A percentile compares a stretch with the other conserved stretches of the same genome.
These are phyloP conservation scores for Frankliniella intonsa DNA, from an alignment of 2,888 invertebrate species.

Conservation along the genomic window DNA sequence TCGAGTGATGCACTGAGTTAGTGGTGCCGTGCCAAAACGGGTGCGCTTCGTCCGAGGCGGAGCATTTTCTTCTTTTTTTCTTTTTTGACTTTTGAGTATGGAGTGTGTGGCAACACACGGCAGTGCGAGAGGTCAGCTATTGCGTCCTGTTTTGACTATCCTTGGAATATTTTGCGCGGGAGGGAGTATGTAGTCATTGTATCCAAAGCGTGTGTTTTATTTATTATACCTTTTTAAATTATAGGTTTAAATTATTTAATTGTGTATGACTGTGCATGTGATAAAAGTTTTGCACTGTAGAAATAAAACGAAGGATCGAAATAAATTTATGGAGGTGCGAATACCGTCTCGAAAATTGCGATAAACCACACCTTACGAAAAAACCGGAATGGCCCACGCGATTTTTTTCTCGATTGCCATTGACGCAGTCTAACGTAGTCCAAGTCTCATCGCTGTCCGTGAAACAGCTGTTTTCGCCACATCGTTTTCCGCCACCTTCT, in stretches of 20 bases:
- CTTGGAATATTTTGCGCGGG: too few species aligned
- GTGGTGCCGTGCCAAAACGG: too few species aligned
- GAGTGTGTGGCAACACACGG: background rate
- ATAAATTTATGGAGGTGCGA: background rate
- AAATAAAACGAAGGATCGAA: too few species aligned
- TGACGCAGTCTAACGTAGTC: background rate
- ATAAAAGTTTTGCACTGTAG: background rate
- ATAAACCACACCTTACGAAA: background rate
- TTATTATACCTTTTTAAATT: background rate
- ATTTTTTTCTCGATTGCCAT: background rate
- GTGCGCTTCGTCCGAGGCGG: too few species aligned
- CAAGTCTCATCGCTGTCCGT: background rate
- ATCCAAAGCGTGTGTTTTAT: background rate
- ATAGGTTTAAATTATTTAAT: background rate
- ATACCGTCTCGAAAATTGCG: too few species aligned
- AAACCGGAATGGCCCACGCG: background rate
- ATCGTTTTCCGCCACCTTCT: too few species aligned
- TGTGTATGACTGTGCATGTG: background rate
- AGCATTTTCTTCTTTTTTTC: background rate
- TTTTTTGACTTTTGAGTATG: background rate
- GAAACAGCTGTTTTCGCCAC: background rate
- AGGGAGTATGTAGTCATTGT: too few species aligned
- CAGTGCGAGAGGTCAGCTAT: too few species aligned
- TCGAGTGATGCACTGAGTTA: too few species aligned
- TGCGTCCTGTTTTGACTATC: too few species aligned